Percentiles rank a stretch among this genome's conserved stretches.
phyloP scores from a whole-genome alignment of 53 echinoderm and acorn worm genomes.

The Glandiceps talaboti region DNA sequence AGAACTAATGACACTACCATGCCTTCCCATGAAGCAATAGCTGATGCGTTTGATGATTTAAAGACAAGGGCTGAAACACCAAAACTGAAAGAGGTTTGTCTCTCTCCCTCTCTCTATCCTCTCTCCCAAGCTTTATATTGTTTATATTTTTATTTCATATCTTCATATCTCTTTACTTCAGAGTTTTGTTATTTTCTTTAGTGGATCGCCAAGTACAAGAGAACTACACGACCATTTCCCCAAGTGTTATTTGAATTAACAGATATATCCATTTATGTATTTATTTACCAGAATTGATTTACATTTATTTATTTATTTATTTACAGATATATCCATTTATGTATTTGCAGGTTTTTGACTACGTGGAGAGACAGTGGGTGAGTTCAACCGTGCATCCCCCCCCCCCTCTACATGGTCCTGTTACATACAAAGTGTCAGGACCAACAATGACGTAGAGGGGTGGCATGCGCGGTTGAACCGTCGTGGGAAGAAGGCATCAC shows the following conservation, averaged over 20 bases:
- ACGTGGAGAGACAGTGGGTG: constrained; percentile 19
- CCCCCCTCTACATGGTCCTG: constrained; percentile 13
- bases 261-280: background rate
- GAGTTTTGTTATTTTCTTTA: background rate
- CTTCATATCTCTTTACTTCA: too few relatives aligned
- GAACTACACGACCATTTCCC: background rate
- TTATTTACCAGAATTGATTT: too few relatives aligned
- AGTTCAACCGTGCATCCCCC: constrained; percentile 9
- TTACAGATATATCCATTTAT: too few relatives aligned
- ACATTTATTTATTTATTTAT: too few relatives aligned
- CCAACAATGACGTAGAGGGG: constrained; percentile 28
- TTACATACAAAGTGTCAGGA: constrained; percentile 16
- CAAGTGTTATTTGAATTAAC: background rate
- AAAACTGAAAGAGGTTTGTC: constrained; percentile 4
- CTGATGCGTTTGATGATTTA: constrained; percentile 12
- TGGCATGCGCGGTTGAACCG: background rate
- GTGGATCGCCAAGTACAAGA: background rate
- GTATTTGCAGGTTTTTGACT: background rate
- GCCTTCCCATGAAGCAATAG: constrained; percentile 20
- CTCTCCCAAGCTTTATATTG: too few relatives aligned
- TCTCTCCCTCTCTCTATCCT: too few relatives aligned
- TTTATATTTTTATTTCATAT: too few relatives aligned
- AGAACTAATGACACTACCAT: constrained; percentile 26
- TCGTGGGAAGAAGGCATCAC: background rate
- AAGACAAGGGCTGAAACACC: constrained; percentile 5